Base-by-base conservation (phyloP, 2,113 vertebrate genomes). In the Syngnathoides biaculeatus region DNA sequence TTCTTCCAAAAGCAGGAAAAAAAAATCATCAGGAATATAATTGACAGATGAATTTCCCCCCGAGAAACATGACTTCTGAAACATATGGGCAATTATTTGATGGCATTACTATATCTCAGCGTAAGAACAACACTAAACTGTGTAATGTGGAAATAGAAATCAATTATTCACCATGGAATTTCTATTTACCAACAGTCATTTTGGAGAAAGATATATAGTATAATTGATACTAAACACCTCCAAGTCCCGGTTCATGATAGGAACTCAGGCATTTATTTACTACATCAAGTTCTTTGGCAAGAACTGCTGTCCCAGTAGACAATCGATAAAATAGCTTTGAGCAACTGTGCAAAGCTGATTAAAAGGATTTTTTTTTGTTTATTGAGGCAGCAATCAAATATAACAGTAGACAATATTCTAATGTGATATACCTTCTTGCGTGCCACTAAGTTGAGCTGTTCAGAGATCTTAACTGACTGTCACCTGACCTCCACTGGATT, bases 1-100 rank as follows among this genome's bases (percentile, higher is more conserved):
- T 77, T 72, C 75, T 69, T 73, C 72, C 61, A 7, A 40, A 73
- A 57, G 76, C 76, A 65, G 62, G 53, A 61, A 59, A 60, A 50
- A 55, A 53, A 59, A 60, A 50, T n/a, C 76, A 72, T 74, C 53
- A 63, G 69, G 57, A 78, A 26, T 15, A 17, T 45, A 64, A 64
- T 6, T 39, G 40, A 10, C 24, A 47, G 39, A 47, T 70, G 63
- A 3, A 56, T 67, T 55, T 65, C 40, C 22, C 42, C 15, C 24
- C 40, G 55, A 71, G 30, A 52, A 52, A 52, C 3, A 59, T 42
- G 35, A 68, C 50, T 38, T 59, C n/a, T n/a, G n/a, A n/a, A n/a
- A n/a, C n/a, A n/a, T 48, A 48, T 48, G 3, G 42, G 14, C 42
- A 0, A 43, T 43, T 1, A 35, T 35, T 35, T 35, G 30, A 5